Conservation (phyloP, 2,113 vertebrate species). For the Papio anubis region DNA sequence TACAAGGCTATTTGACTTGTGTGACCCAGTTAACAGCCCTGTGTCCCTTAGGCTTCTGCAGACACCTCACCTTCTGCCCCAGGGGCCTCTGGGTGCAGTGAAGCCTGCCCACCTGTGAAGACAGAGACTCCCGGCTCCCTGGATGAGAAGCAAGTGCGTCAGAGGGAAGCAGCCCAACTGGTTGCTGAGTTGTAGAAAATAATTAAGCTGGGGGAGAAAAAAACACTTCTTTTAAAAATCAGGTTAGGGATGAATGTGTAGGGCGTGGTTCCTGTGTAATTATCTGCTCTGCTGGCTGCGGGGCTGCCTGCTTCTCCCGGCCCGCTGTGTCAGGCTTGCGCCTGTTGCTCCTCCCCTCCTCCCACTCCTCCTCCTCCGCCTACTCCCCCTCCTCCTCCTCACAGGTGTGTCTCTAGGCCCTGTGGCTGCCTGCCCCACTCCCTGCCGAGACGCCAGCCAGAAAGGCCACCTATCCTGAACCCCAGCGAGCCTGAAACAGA, state of each 20-base stretch:
- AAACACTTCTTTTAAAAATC: constrained; percentile 80
- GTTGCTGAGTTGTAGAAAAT: constrained; percentile 82
- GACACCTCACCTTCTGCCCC: constrained; percentile 26
- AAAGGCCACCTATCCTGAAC: not conserved
- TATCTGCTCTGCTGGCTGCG: constrained; percentile 76
- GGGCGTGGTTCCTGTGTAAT: constrained; percentile 85
- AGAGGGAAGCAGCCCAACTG: constrained; percentile 75
- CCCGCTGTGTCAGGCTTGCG: constrained; percentile 46
- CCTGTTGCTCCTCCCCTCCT: constrained; percentile 26
- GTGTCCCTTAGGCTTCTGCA: not conserved
- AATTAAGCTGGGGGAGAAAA: constrained; percentile 37
- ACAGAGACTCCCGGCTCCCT: constrained; percentile 16
- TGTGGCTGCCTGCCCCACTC: constrained; percentile 30
- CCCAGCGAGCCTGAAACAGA: not conserved
- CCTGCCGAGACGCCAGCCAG: not conserved
- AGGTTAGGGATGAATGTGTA: constrained; percentile 84
- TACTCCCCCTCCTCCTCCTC: not conserved
- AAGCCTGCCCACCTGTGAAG: not conserved
- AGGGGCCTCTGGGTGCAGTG: not conserved
- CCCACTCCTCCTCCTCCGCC: not conserved
- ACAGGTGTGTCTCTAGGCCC: constrained; percentile 77
- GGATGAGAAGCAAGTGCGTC: constrained; percentile 62
- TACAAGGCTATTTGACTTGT: constrained; percentile 49
- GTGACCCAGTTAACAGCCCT: constrained; percentile 79
- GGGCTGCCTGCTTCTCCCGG: constrained; percentile 66